Conservation (phyloP, 2,797 vertebrate species). For the Catharus ustulatus region DNA sequence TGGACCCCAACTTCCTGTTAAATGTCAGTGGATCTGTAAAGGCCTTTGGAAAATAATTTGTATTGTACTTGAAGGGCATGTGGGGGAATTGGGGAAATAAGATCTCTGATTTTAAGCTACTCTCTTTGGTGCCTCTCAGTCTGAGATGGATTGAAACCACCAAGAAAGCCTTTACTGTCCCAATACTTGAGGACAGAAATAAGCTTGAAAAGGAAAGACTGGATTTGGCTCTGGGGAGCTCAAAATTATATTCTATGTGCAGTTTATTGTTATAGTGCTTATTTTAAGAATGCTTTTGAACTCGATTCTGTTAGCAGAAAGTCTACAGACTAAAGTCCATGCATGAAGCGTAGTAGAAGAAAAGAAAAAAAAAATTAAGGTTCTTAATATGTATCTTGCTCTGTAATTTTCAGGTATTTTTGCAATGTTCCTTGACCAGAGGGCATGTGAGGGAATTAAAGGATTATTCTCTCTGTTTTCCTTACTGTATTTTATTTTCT, state of each 20-base stretch:
- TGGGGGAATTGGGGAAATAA: neutral
- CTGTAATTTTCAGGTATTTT: neutral
- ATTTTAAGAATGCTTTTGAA: neutral
- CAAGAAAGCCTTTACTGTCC: neutral
- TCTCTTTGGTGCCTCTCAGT: neutral
- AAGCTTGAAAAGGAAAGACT: neutral
- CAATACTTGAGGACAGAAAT: neutral
- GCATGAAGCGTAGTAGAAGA: neutral
- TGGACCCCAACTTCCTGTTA: neutral
- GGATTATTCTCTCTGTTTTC: neutral
- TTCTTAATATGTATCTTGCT: neutral
- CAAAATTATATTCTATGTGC: neutral
- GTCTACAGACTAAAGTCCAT: neutral
- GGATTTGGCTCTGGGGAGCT: neutral
- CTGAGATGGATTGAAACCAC: neutral
- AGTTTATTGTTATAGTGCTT: neutral
- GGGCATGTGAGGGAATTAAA: neutral
- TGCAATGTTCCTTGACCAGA: neutral
- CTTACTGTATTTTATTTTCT: neutral
- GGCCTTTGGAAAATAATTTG: neutral
- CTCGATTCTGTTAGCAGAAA: neutral
- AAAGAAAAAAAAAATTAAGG: neutral
- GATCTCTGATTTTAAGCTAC: neutral
- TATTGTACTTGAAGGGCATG: neutral
- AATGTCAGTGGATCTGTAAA: neutral